Percentiles rank a stretch among this genome's conserved stretches.
phyloP scores from a whole-genome alignment of 2,797 vertebrate species.

The Darevskia nairensis region DNA sequence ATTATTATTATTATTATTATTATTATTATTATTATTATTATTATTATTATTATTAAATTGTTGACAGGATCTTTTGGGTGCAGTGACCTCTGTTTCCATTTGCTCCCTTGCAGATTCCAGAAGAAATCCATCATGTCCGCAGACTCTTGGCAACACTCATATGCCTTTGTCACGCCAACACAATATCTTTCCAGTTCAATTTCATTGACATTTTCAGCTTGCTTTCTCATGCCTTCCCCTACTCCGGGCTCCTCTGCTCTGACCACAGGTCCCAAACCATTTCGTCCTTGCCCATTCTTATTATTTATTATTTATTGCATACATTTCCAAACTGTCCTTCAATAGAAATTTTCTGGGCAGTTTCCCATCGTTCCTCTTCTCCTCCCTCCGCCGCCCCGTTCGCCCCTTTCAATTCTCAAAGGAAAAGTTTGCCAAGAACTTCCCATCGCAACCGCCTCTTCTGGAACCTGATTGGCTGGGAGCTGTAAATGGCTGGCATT shows the following conservation, averaged over 20 bases:
- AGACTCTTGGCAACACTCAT: neutral
- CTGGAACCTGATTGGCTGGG: neutral
- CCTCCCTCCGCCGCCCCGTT: neutral
- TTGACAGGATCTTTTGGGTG: neutral
- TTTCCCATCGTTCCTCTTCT: too few species aligned
- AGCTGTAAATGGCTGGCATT: neutral
- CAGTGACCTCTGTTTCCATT: neutral
- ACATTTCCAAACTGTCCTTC: neutral
- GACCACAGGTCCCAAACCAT: neutral
- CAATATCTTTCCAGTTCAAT: neutral
- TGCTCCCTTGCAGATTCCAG: neutral
- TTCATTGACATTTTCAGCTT: neutral
- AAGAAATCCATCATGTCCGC: neutral
- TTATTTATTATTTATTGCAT: neutral
- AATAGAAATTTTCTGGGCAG: neutral
- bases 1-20: too few species aligned
- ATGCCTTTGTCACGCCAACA: neutral
- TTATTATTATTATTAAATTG: too few species aligned
- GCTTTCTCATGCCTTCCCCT: neutral
- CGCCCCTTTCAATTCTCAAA: too few species aligned
- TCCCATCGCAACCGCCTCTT: neutral
- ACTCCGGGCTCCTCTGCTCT: neutral
- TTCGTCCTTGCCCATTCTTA: neutral
- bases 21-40: too few species aligned
- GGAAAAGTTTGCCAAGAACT: neutral